Base-by-base conservation (phyloP, 2,113 vertebrate species). In the Cathartes aura region DNA sequence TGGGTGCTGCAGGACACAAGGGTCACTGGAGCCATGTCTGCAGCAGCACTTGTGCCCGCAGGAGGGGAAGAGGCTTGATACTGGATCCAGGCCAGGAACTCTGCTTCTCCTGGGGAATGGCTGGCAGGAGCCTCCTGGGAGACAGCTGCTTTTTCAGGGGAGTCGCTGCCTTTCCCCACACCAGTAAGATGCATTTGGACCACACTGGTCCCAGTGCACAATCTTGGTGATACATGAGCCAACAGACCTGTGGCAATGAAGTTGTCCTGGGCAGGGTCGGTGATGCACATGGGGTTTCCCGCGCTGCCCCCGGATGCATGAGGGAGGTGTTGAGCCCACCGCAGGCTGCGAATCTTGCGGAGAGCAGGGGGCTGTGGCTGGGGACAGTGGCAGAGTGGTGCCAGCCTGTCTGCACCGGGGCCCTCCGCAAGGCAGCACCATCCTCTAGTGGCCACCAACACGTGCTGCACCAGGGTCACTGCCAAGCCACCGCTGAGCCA, bases 361-460 rank as follows among this genome's bases (percentile, higher is more conserved):
- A 53, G 6, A 66, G 53, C 52, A 29, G 56, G n/a, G 21, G 36
- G 12, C 38, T 45, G 50, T 72, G 78, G n/a, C 40, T 29, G 81
- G 50, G 48, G 27, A 50, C 29, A 4, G 4, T 2, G 32, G 26
- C 34, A 0, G 2, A n/a, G 34, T 1, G 2, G 62, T 21, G 70
- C 32, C 68, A 82, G 50, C 29, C 32, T 24, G 24, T 21, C 47
- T 63, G 47, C 26, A 45, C 21, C 0, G 0, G 40, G 47, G 55
- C 27, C 27, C 75, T 94, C 53, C 4, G 10, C 45, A 90, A 42
- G 12, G 72, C 95, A 94, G 85, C 75, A 94, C 68, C 76, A 97
- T 95, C 97, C 96, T 94, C 94, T 81, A 93, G 97, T 3, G 90
- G 95, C 89, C 90, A 66, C 56, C 27, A 14, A 48, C 89, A 82